Conservation (phyloP, 2,797 vertebrate genomes). For the Gephyroberyx darwinii region DNA sequence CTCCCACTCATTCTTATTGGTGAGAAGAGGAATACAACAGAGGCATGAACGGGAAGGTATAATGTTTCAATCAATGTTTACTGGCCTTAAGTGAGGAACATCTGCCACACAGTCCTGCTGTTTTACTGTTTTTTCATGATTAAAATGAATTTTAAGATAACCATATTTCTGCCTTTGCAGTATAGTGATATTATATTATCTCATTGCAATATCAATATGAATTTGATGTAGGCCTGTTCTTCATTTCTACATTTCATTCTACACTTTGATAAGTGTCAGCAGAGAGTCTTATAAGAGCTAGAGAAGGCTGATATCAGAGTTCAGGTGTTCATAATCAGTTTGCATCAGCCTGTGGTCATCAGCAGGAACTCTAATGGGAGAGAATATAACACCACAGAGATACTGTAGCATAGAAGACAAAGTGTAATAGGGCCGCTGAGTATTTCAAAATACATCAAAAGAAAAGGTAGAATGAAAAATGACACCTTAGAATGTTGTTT, state of each 20-base stretch:
- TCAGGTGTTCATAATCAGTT: no score
- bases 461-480: background rate
- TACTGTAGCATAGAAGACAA: background rate
- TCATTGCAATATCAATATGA: constrained; percentile 11
- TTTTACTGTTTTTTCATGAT: constrained; percentile 15
- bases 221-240: constrained; percentile 15
- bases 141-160: constrained; percentile 12
- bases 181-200: constrained; percentile 4
- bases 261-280: background rate
- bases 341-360: no score
- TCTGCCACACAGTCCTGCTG: background rate
- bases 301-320: background rate
- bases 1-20: background rate
- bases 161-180: constrained; percentile 1
- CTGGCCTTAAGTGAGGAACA: background rate
- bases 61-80: background rate
- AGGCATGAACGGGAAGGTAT: background rate
- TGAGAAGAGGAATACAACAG: background rate
- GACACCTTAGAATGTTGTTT: background rate
- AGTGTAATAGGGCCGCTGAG: background rate
- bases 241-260: background rate
- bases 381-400: background rate
- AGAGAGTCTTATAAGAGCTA: constrained; percentile 9
- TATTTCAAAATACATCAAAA: background rate
- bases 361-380: no score